Conservation (phyloP, 2,888 invertebrate genomes). For the Nemotelus nigrinus region DNA sequence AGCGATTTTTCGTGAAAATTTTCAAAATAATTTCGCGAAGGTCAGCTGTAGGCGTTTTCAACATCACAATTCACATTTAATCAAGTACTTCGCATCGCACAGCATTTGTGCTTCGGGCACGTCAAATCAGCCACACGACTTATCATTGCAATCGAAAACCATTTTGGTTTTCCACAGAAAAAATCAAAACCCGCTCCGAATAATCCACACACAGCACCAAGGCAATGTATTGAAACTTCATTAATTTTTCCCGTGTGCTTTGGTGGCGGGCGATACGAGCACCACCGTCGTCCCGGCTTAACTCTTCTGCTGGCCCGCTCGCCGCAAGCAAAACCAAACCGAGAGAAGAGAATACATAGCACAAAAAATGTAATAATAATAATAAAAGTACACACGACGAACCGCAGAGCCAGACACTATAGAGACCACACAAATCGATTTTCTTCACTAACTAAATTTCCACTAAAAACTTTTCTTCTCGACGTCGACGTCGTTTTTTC, state of each 20-base stretch:
- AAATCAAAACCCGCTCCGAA: too few relatives aligned
- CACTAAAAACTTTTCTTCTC: constrained; percentile 30
- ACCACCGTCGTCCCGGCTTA: constrained; percentile 7
- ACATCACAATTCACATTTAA: too few relatives aligned
- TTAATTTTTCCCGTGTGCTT: constrained; percentile 16
- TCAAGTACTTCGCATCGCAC: background rate
- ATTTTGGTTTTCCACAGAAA: too few relatives aligned
- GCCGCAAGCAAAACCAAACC: background rate
- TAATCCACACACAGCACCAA: background rate
- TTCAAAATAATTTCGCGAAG: background rate
- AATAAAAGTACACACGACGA: constrained; percentile 37
- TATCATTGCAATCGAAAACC: background rate
- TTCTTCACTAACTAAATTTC: constrained; percentile 33
- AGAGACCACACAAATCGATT: constrained; percentile 38
- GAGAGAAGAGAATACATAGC: background rate
- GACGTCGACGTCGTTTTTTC: constrained; percentile 12
- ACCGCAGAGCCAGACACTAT: background rate
- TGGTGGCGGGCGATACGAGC: constrained; percentile 21
- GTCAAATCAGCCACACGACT: background rate
- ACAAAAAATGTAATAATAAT: constrained; percentile 11
- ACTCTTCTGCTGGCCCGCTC: background rate
- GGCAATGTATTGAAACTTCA: background rate
- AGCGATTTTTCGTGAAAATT: constrained; percentile 21
- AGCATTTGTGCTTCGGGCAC: background rate
- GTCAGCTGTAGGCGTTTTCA: background rate